phyloP scores from a whole-genome alignment of 2,888 invertebrate species.

The Cyrtodaria siliqua region DNA sequence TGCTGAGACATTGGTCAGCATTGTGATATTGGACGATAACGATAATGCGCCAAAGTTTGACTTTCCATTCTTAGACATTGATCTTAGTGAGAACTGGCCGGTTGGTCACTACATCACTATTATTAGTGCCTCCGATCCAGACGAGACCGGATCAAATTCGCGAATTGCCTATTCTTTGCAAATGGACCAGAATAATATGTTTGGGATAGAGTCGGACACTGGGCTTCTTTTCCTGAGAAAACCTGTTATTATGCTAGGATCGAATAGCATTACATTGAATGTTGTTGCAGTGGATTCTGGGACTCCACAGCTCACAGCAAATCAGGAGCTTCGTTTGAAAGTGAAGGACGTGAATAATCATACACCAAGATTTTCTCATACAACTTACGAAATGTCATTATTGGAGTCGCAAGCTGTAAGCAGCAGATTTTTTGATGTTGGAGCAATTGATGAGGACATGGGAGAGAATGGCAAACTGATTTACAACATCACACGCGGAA shows the following conservation, averaged over 20 bases:
- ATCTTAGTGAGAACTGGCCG: conserved; percentile 95
- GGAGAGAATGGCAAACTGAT: conserved; percentile 79
- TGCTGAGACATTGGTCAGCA: conserved; percentile 92
- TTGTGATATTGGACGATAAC: conserved; percentile 94
- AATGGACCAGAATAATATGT: conserved; percentile 91
- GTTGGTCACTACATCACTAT: conserved; percentile 97
- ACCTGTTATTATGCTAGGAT: conserved; percentile 86
- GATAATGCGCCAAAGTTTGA: conserved; percentile 93
- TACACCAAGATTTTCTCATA: conserved; percentile 96
- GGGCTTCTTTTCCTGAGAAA: conserved; percentile 96
- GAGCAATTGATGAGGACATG: conserved; percentile 79
- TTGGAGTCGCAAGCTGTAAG: conserved; percentile 96
- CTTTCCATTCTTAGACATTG: conserved; percentile 87
- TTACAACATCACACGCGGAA: conserved; percentile 93
- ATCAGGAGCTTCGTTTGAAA: conserved; percentile 70
- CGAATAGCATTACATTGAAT: conserved; percentile 58
- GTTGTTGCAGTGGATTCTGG: conserved; percentile 81
- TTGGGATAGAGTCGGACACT: conserved; percentile 93
- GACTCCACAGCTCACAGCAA: conserved; percentile 65
- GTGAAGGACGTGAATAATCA: conserved; percentile 98
- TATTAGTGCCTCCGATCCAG: conserved; percentile 94
- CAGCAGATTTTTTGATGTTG: conserved; percentile 88
- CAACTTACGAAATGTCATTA: conserved; percentile 96
- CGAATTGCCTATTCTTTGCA: conserved; percentile 93
- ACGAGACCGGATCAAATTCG: conserved; percentile 94